Percentiles rank a stretch among this genome's conserved stretches.
phyloP scores from a whole-genome alignment of 2,797 vertebrate species.

The Girardinus metallicus region DNA sequence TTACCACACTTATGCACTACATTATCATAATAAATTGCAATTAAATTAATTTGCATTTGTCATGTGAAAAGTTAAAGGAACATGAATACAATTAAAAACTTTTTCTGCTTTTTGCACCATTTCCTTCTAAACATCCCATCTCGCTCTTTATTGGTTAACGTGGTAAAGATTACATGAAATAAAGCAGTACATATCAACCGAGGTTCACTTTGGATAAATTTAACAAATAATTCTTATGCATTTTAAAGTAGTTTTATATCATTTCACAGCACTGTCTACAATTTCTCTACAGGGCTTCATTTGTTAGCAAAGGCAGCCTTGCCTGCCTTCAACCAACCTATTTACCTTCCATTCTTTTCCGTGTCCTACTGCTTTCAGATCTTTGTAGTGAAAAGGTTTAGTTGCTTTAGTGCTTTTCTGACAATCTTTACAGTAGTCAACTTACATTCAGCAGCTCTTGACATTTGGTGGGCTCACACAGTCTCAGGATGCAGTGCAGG shows the following conservation, averaged over 20 bases:
- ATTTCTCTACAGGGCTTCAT: not conserved
- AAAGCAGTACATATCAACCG: not conserved
- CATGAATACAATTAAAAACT: not conserved
- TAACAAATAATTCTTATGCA: not conserved
- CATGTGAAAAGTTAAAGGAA: not conserved
- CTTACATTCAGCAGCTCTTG: conserved; percentile 72
- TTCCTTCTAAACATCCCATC: not conserved
- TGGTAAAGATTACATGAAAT: not conserved
- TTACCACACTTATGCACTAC: not conserved
- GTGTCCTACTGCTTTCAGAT: not conserved
- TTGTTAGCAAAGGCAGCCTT: not conserved
- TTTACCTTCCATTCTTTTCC: not conserved
- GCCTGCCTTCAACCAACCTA: not conserved
- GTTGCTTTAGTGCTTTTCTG: no score
- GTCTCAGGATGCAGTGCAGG: conserved; percentile 83
- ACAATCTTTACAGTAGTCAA: no score
- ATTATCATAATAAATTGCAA: not conserved
- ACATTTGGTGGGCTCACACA: conserved; percentile 80
- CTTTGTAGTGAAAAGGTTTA: not conserved
- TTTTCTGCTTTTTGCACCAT: not conserved
- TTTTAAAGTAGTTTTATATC: not conserved
- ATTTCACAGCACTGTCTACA: not conserved
- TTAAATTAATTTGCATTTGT: not conserved
- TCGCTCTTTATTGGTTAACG: not conserved
- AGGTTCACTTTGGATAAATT: not conserved